phyloP scores from a whole-genome alignment of 2,888 invertebrate species.

The Crepidodera aurea region DNA sequence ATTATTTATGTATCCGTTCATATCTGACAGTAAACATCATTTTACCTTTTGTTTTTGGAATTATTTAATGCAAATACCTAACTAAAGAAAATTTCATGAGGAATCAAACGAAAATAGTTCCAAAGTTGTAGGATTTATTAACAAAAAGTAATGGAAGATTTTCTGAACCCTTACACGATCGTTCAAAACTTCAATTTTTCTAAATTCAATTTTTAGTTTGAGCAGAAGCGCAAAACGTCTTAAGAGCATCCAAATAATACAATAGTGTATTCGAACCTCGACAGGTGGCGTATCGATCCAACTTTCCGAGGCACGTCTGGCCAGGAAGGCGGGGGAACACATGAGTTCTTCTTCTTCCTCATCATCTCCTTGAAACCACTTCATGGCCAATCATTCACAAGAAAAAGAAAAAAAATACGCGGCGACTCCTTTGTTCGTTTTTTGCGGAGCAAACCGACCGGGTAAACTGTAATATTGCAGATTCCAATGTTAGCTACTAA shows the following conservation, averaged over 20 bases:
- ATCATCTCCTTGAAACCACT: slow-evolving; percentile 79
- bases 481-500: slow-evolving; percentile 5
- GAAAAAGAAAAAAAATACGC: background rate
- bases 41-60: too few relatives aligned
- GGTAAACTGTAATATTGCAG: slow-evolving; percentile 13
- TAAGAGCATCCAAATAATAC: background rate
- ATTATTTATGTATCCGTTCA: background rate
- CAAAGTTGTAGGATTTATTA: too few relatives aligned
- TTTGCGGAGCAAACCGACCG: slow-evolving; percentile 9
- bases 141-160: too few relatives aligned
- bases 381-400: slow-evolving; percentile 63
- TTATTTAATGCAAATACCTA: too few relatives aligned
- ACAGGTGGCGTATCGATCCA: slow-evolving; percentile 90
- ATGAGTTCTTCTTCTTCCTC: slow-evolving; percentile 87
- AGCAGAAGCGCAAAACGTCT: background rate
- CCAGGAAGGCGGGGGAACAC: slow-evolving; percentile 88
- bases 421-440: slow-evolving; percentile 10
- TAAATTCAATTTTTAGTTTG: too few relatives aligned
- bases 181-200: too few relatives aligned
- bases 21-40: background rate
- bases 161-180: too few relatives aligned
- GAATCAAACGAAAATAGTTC: too few relatives aligned
- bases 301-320: slow-evolving; percentile 85
- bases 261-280: slow-evolving; percentile 68
- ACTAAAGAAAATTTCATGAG: too few relatives aligned